Evolutionary conservation across 2,888 invertebrate genomes (phyloP).

Genomic region (Pediacus dermestoides): DNA sequence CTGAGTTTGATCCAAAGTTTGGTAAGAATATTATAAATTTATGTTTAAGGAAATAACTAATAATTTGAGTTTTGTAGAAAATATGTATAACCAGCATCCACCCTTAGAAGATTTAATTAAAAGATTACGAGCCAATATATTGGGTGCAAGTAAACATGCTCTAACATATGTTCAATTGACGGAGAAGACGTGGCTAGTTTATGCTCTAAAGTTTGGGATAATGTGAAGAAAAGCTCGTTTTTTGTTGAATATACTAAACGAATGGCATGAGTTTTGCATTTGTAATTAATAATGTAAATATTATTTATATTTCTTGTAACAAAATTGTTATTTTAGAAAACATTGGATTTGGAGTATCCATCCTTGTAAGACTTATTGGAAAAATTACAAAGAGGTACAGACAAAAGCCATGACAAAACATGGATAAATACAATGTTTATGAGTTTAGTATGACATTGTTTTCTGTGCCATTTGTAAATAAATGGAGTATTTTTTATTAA

Average conservation of each 20-base stretch:
- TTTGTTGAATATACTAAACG: conserved; percentile 81
- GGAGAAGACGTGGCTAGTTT: conserved; percentile 81
- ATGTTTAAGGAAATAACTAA: conserved; percentile 47
- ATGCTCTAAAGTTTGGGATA: conserved; percentile 81
- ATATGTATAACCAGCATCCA: conserved; percentile 59
- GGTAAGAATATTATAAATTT: conserved; percentile 51
- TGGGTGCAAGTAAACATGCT: conserved; percentile 65
- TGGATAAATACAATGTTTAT: too few relatives aligned
- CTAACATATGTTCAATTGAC: conserved; percentile 71
- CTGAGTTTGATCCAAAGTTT: conserved; percentile 52
- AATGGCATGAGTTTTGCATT: conserved; percentile 58
- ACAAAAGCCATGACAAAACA: too few relatives aligned
- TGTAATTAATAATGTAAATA: conserved; percentile 4
- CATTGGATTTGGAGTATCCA: neutral
- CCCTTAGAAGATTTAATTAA: conserved; percentile 62
- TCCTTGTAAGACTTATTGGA: neutral
- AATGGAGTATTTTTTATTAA: too few relatives aligned
- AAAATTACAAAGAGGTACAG: too few relatives aligned
- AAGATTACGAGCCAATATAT: conserved; percentile 65
- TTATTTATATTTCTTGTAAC: conserved; percentile 1
- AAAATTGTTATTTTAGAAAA: conserved; percentile 1
- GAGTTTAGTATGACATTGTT: too few relatives aligned
- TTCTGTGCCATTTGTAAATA: too few relatives aligned
- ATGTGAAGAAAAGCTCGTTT: conserved; percentile 77
- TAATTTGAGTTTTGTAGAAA: conserved; percentile 44